A percentile compares a stretch with the other conserved stretches of the same genome.
Conservation (phyloP, 2,797 vertebrate species). For the Anguilla marmorata region DNA sequence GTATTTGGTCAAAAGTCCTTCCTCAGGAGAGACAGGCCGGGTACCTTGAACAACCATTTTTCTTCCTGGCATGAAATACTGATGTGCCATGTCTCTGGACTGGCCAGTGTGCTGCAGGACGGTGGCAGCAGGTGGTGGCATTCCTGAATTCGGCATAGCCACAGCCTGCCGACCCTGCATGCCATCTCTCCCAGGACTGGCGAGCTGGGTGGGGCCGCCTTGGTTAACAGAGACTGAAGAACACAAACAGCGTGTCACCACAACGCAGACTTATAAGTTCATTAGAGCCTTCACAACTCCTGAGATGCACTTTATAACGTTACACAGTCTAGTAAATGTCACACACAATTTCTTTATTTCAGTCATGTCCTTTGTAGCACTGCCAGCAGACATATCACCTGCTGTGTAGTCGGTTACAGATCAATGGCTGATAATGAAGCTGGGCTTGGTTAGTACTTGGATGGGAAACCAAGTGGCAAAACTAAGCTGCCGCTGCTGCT, state of each 20-base stretch:
- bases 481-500: no score
- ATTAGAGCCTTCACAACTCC: no score
- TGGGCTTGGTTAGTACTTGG: no score
- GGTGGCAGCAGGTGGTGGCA: constrained; percentile 64
- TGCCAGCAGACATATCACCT: no score
- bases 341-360: no score
- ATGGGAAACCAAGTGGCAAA: no score
- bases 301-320: no score
- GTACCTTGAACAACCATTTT: constrained; percentile 81
- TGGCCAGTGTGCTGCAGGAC: constrained; percentile 66
- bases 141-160: constrained; percentile 71
- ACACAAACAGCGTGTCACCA: constrained; percentile 32
- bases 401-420: no score
- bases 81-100: constrained; percentile 62
- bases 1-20: no score
- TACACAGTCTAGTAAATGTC: no score
- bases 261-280: neutral
- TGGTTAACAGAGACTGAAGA: constrained; percentile 70
- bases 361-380: no score
- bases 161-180: constrained; percentile 61
- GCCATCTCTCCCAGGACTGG: constrained; percentile 54
- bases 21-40: neutral
- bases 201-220: constrained; percentile 47
- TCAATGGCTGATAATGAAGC: no score
- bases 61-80: constrained; percentile 74